A percentile compares a stretch with the other conserved stretches of the same genome.
phyloP scores from a whole-genome alignment of 2,888 invertebrate species.

The Leucophenga maculata region DNA sequence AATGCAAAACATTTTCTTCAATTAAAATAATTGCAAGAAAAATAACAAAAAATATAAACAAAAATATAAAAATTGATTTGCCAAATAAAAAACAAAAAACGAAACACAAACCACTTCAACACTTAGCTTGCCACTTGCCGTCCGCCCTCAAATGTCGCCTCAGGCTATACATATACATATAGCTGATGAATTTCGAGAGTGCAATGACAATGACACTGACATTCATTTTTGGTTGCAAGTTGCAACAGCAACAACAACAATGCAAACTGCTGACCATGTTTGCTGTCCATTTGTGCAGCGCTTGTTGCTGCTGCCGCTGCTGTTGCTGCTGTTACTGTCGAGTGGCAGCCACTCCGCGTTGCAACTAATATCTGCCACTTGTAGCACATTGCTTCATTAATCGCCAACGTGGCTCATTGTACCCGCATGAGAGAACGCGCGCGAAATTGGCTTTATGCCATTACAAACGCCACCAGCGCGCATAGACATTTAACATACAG shows the following conservation, averaged over 20 bases:
- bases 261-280: constrained; percentile 8
- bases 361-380: constrained; percentile 20
- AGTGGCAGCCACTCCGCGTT: not conserved
- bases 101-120: not conserved
- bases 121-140: too few relatives aligned
- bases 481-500: constrained; percentile 1
- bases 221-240: constrained; percentile 12
- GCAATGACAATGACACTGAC: constrained; percentile 25
- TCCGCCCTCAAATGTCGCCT: too few relatives aligned
- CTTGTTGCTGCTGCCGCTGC: not conserved
- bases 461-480: constrained; percentile 12
- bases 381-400: constrained; percentile 21
- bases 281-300: not conserved
- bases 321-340: constrained; percentile 8
- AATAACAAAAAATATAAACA: not conserved
- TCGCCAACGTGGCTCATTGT: constrained; percentile 21
- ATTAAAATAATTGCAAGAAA: not conserved
- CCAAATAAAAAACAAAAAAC: constrained; percentile 1
- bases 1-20: too few relatives aligned
- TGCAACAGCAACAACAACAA: constrained; percentile 7
- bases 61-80: constrained; percentile 18
- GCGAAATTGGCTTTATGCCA: constrained; percentile 16
- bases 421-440: constrained; percentile 13
- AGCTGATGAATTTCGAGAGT: constrained; percentile 14
- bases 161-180: too few relatives aligned